Evolutionary conservation across 2,888 invertebrate genomes (phyloP), one percentile per base, ranked within the genome.

Genomic region (Cactoblastis cactorum): DNA sequence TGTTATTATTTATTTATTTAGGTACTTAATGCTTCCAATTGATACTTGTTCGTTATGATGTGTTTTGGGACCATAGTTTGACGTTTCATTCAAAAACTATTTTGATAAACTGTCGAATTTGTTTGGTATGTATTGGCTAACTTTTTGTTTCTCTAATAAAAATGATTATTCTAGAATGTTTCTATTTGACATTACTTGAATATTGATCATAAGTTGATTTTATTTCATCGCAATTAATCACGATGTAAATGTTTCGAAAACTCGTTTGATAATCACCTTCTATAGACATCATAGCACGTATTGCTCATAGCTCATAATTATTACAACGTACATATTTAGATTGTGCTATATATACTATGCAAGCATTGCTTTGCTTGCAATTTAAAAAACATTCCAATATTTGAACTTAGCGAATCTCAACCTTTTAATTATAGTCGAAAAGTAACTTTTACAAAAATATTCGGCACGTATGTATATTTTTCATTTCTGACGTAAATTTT

Each of bases 11-110:
- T 28, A 35, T 22, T 22, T 22, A 35, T 15, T 47, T 47, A 22
- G 22, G 24, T 35, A 46, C 45, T 46, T 47, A 47, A 47, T 34
- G 46, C 46, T 47, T 47, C 46, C 46, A 35, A 8, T 24, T 11
- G 9, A 3, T 14, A 15, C 22, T 28, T 11, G 14, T 11, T 28
- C 24, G 41, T 19, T 24, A 9, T 22, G 6, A 12, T 22, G 4
- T 35, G 35, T 8, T 47, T 47, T 22, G 34, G 46, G 33, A 46
- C 33, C 46, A 47, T 35, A 1, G 34, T 46, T 35, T 33, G 19
- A 19, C 6, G 18, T 35, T 33, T 11, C n/a, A 45, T 19, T 43
- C 1, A 34, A 46, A 19, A 17, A 22, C 14, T 33, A 5, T 46
- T 46, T 19, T 3, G 15, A 35, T 1, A 35, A 37, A 15, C 8